Percentiles rank a stretch among this genome's conserved stretches.
Evolutionary conservation across 2,113 vertebrate species (phyloP).

Genomic region (Antechinus flavipes): DNA sequence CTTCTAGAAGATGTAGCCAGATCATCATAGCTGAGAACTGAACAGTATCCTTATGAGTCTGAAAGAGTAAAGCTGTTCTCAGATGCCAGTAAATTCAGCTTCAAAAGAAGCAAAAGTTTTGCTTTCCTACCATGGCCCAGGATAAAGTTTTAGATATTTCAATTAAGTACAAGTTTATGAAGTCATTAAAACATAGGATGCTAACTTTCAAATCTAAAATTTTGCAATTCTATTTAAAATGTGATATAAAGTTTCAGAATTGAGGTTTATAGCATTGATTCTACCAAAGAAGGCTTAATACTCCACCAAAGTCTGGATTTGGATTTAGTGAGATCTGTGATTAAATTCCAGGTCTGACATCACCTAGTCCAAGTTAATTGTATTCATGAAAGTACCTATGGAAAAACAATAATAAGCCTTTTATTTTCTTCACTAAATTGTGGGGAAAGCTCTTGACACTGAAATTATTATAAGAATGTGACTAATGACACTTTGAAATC

Average conservation of each 20-base stretch:
- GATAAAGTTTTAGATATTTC: neutral
- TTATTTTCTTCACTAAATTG: neutral
- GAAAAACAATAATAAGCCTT: neutral
- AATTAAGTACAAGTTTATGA: neutral
- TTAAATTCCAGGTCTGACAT: neutral
- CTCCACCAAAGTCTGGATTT: neutral
- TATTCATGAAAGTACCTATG: neutral
- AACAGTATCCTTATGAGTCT: neutral
- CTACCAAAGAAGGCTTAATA: neutral
- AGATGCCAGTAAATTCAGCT: neutral
- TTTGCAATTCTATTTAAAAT: neutral
- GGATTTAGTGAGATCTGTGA: neutral
- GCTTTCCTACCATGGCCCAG: neutral
- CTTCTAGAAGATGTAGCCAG: neutral
- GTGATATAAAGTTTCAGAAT: neutral
- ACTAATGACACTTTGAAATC: neutral
- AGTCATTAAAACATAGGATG: neutral
- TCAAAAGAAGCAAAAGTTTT: neutral
- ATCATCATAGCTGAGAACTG: neutral
- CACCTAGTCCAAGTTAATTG: neutral
- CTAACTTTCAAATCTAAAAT: no score
- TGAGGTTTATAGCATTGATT: neutral
- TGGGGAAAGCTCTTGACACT: neutral
- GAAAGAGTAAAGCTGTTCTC: conserved; percentile 15
- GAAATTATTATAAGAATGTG: neutral